Evolutionary conservation across 53 echinoderm and acorn worm species (phyloP), one percentile per base, ranked within the genome.

Genomic region (Echinometra lucunter): DNA sequence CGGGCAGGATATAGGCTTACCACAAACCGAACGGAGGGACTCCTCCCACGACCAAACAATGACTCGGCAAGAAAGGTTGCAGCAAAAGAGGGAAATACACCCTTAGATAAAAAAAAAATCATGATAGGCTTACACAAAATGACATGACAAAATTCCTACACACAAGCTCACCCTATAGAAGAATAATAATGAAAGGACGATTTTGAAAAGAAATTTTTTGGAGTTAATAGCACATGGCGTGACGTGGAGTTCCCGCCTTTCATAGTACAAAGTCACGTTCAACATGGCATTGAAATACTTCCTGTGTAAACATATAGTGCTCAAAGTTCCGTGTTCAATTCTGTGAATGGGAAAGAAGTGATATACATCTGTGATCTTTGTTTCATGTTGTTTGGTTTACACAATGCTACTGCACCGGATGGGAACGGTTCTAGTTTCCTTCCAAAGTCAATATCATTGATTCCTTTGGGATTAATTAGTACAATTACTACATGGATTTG

Each of bases 21-120:
- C 91, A 45, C 91, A 91, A 67, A 44, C 66, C 17, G 8, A 42
- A 70, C 80, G 12, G 30, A 75, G 90, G 44, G 78, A 74, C 92
- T 78, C 92, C 92, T 45, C 92, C 92, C 92, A 92, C 78, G 67
- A 56, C 72, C 38, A 92, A 92, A 92, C 92, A 92, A 92, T 92
- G 92, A 92, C 75, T 92, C 78, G 30, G 57, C 92, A 56, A 69
- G 27, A 91, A 75, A 10, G 53, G 32, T 55, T 38, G 37, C 35
- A 37, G 27, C 89, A 89, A 89, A 60, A 89, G 34, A 89, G 89
- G 47, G 60, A 89, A 89, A 89, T 89, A 60, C 18, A 45, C 90
- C 9, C n/a, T 85, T 25, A 6, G 7, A 85, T 9, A 88, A 6
- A 90, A 25, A 63, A 88, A 5, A 74, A 25, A 28, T 16, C 34